phyloP scores from a whole-genome alignment of 2,113 vertebrate species.

The Otolemur garnettii region DNA sequence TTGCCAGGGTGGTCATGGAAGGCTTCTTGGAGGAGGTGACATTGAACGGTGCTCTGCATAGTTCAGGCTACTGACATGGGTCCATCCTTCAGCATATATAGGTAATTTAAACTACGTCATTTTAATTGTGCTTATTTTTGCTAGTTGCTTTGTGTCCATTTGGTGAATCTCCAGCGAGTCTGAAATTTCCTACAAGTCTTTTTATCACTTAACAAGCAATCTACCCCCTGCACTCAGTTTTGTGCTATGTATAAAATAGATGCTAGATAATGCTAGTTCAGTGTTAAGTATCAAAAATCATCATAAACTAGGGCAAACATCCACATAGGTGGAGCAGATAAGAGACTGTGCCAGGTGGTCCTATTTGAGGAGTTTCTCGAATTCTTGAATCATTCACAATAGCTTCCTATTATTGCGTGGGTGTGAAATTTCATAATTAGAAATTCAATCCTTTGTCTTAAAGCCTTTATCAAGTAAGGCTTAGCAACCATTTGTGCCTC shows the following conservation, averaged over 20 bases:
- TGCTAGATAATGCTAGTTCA: background rate
- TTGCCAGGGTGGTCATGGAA: background rate
- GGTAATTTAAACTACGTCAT: background rate
- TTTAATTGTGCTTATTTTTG: background rate
- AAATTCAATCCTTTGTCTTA: slow-evolving; percentile 62
- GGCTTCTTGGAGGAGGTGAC: background rate
- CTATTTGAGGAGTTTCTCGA: background rate
- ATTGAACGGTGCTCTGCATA: background rate
- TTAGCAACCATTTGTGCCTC: background rate
- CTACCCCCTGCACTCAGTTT: background rate
- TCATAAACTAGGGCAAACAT: accelerated
- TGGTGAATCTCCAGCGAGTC: background rate
- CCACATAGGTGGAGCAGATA: background rate
- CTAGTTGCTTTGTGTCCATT: background rate
- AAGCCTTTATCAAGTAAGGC: background rate
- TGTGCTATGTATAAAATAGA: background rate
- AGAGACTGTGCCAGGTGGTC: background rate
- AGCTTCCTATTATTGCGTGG: background rate
- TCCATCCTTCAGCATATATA: background rate
- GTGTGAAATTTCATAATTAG: slow-evolving; percentile 34
- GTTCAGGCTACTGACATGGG: background rate
- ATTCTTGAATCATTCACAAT: background rate
- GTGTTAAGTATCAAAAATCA: background rate
- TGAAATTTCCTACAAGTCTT: background rate
- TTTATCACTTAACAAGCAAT: background rate